A percentile compares a stretch with the other conserved stretches of the same genome.
Evolutionary conservation across 2,113 vertebrate genomes (phyloP).

Genomic region (Myrmecobius fasciatus): DNA sequence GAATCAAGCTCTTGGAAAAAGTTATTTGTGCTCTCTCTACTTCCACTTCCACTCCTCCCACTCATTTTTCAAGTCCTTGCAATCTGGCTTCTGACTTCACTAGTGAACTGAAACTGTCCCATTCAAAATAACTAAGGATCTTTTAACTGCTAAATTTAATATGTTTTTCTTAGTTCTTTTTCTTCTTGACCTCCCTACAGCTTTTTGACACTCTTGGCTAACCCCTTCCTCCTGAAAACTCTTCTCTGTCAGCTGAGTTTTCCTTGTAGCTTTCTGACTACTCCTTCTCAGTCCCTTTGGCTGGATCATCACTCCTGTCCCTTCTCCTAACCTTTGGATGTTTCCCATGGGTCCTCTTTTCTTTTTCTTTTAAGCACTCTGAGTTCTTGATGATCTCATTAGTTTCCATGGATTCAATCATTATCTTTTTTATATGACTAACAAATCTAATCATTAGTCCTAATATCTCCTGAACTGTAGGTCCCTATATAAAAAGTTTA

Average conservation of each 20-base stretch:
- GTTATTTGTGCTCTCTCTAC: neutral
- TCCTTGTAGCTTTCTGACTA: neutral
- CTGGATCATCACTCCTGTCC: neutral
- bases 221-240: neutral
- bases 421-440: neutral
- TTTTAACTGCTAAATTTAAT: neutral
- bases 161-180: neutral
- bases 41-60: neutral
- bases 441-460: neutral
- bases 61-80: neutral
- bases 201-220: neutral
- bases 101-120: neutral
- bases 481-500: neutral
- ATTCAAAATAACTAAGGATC: neutral
- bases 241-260: neutral
- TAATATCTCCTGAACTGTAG: neutral
- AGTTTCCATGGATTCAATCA: neutral
- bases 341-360: neutral
- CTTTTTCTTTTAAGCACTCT: neutral
- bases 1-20: neutral
- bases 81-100: neutral
- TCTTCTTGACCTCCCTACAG: neutral
- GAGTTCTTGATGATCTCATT: neutral
- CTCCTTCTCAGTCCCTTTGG: neutral
- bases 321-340: neutral